Base-by-base conservation (phyloP, 64 coral and sea anemone species). In the Porites lutea region DNA sequence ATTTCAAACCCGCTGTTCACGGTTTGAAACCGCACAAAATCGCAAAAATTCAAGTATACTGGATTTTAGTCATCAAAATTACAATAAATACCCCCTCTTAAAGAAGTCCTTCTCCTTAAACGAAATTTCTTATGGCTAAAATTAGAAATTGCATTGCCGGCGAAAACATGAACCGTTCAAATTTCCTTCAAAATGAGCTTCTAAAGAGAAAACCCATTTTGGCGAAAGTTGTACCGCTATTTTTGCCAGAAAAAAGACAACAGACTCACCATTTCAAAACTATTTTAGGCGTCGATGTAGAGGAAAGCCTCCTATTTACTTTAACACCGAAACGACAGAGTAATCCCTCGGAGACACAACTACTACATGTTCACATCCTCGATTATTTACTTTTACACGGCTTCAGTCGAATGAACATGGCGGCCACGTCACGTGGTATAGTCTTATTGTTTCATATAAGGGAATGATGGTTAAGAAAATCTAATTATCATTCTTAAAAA, bases 341-440 rank as follows among this genome's bases (percentile, higher is more conserved):
- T 48, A 20, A 50, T 67, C 60, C 44, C 13, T 37, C 27, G 27
- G 79, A 83, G 14, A 67, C 19, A 7, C 23, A 27, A 82, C 13
- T 15, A 15, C n/a, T 2, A 16, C 19, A 9, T 52, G 8, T 19
- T 65, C 46, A 23, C 15, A 68, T 52, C 19, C 12, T 52, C 21
- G 27, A 37, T 22, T 84, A 67, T 84, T 84, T 84, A 84, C 81
- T 46, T 83, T 52, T 47, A 75, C 46, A 53, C 53, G 77, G 77
- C 51, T 80, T 80, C 77, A 59, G 23, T 19, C 48, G 73, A 11
- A 37, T 61, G 14, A 68, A 64, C 61, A 84, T 84, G 81, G 81
- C 81, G 81, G 48, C 14, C 73, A 68, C 19, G 81, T 84, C 81
- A 84, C 81, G 81, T 84, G 81, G 63, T 68, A 2, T 13, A 3